A percentile compares a stretch with the other conserved stretches of the same genome.
Evolutionary conservation across 1,140 invertebrate species (phyloP).

Genomic region (Anastrepha obliqua): DNA sequence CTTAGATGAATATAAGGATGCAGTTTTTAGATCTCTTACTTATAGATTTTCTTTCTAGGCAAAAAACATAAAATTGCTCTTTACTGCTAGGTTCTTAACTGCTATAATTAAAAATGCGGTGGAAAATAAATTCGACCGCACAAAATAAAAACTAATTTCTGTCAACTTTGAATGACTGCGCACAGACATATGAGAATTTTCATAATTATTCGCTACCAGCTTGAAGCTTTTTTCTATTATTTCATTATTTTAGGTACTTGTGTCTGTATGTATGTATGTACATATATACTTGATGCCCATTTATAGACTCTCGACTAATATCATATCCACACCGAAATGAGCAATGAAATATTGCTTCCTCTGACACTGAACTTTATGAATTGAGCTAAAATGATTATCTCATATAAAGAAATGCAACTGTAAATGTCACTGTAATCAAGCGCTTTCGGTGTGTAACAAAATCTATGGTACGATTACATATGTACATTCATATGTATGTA

Average conservation of each 20-base stretch:
- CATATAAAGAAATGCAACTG: conserved; percentile 34
- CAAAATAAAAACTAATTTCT: no score
- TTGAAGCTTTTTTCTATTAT: no score
- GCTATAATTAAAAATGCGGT: no score
- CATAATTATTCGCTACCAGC: no score
- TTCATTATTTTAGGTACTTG: not conserved
- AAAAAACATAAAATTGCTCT: no score
- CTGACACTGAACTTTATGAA: conserved; percentile 57
- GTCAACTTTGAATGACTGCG: no score
- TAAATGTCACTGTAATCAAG: not conserved
- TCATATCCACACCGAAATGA: not conserved
- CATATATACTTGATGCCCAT: not conserved
- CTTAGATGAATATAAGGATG: no score
- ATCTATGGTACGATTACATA: not conserved
- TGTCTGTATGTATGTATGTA: not conserved
- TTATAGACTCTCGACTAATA: not conserved
- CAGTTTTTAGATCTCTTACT: no score
- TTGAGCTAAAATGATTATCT: conserved; percentile 37
- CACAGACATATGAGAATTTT: no score
- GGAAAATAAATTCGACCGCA: no score
- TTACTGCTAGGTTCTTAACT: no score
- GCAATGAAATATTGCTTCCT: conserved; percentile 57
- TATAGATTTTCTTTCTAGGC: no score
- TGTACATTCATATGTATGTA: not conserved
- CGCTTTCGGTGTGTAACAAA: not conserved